Base-by-base conservation (phyloP, 2,888 invertebrate species). In the Automeris io region DNA sequence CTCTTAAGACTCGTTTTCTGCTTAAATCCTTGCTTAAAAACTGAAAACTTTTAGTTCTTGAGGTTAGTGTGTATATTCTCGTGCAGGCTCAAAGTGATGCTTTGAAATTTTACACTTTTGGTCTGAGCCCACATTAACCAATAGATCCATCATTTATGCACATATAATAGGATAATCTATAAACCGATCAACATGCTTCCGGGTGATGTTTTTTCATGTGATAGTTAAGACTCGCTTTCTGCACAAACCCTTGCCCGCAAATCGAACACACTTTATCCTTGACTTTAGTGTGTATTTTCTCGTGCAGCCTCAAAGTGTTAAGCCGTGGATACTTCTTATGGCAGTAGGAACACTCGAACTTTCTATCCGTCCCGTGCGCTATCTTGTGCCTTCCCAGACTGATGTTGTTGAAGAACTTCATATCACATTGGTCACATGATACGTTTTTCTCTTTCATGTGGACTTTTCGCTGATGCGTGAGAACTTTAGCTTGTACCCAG, bases 341-440 rank as follows among this genome's bases (percentile, higher is more conserved):
- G 42, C 72, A 72, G 23, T 44, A 57, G 4, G 42, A 33, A 39
- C 70, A 72, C 8, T 57, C 46, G 34, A 51, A 58, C 3, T 51
- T 47, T 11, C 54, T 62, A 3, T 47, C 46, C 6, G 51, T 38
- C 3, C 46, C 48, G 33, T 70, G 70, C 4, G 9, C 44, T 0
- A 51, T 25, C 39, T 46, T 34, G 12, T 59, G 58, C 5, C 21
- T 42, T 4, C 16, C 11, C 16, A 39, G 22, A 7, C 13, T 31
- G 4, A 8, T 19, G 1, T 2, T 2, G 12, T 31, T 13, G 18
- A 37, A 47, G 8, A 54, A 44, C 24, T 36, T 49, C 23, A 35
- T 39, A 2, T 39, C 43, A 16, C 54, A 47, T 3, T 47, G 37
- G 1, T 48, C 41, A 42, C 86, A 87, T 35, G 65, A 32, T 3